These are phyloP conservation scores for Limenitis camilla DNA, from an alignment of 2,888 invertebrate species.

Conservation along the genomic window DNA sequence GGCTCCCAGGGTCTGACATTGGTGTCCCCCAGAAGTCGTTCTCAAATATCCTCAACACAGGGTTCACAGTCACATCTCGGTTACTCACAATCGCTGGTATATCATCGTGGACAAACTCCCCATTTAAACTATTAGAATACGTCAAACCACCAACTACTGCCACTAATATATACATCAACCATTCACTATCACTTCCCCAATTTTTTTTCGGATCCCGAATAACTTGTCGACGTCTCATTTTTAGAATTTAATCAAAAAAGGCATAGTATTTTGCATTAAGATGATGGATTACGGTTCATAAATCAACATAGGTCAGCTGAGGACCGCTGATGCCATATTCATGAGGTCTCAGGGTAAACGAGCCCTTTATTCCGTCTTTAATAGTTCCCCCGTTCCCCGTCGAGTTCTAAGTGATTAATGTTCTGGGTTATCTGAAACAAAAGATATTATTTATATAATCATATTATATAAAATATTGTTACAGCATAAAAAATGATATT, in stretches of 20 bases:
- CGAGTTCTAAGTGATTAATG: constrained; percentile 42
- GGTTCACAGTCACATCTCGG: constrained; percentile 81
- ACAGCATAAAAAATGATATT: neutral
- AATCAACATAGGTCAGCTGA: constrained; percentile 52
- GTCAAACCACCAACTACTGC: constrained; percentile 79
- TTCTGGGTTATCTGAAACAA: constrained; percentile 49
- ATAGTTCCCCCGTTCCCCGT: constrained; percentile 32
- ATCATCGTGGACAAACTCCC: constrained; percentile 92
- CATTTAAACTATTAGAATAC: constrained; percentile 82
- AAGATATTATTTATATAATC: constrained; percentile 23
- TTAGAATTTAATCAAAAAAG: neutral
- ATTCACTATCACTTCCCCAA: constrained; percentile 64
- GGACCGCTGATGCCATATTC: constrained; percentile 66
- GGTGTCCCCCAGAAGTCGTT: constrained; percentile 95
- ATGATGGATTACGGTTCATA: constrained; percentile 62
- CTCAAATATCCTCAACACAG: constrained; percentile 76
- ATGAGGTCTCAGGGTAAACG: constrained; percentile 42
- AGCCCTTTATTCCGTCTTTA: constrained; percentile 43
- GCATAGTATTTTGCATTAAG: constrained; percentile 30
- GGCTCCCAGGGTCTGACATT: constrained; percentile 86
- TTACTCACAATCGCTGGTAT: constrained; percentile 88
- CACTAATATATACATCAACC: constrained; percentile 78
- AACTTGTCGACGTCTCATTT: constrained; percentile 58
- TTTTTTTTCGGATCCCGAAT: constrained; percentile 16
- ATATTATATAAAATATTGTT: neutral